Conservation (phyloP, 2,797 vertebrate genomes). For the Ctenopoma kingsleyae region DNA sequence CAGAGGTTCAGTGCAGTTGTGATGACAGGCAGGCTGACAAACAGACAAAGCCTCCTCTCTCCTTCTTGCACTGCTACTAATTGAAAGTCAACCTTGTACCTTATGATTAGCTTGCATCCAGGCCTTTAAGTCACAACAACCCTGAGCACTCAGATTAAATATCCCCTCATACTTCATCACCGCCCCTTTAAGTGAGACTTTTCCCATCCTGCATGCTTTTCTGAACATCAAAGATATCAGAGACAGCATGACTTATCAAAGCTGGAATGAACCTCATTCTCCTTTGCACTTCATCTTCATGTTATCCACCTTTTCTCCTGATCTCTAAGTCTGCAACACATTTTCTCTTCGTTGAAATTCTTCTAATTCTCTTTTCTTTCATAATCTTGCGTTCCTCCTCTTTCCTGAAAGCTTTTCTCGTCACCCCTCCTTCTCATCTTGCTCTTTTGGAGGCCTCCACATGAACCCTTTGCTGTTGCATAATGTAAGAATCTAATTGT, state of each 20-base stretch:
- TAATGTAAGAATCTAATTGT: conserved; percentile 54
- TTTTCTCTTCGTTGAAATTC: conserved; percentile 1
- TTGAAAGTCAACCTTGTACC: conserved; percentile 64
- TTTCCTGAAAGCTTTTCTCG: background rate
- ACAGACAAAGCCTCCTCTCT: conserved; percentile 63
- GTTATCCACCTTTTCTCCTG: background rate
- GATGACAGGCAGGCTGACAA: conserved; percentile 33
- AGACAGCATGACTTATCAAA: conserved; percentile 66
- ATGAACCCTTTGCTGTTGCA: conserved; percentile 54
- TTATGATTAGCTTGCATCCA: conserved; percentile 67
- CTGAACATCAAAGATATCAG: conserved; percentile 75
- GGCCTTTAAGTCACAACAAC: conserved; percentile 59
- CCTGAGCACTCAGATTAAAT: conserved; percentile 60
- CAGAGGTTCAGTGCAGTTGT: conserved; percentile 25
- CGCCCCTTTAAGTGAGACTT: conserved; percentile 72
- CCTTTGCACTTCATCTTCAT: conserved; percentile 5
- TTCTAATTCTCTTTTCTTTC: background rate
- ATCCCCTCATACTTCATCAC: conserved; percentile 51
- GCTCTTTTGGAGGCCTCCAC: conserved; percentile 15
- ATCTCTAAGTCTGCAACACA: conserved; percentile 7
- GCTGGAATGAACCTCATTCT: conserved; percentile 36
- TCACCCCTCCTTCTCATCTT: background rate
- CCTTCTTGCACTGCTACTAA: conserved; percentile 50
- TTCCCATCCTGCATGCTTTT: conserved; percentile 70
- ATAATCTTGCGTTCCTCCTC: background rate